Percentiles rank a stretch among this genome's conserved stretches.
Evolutionary conservation across 2,888 invertebrate species (phyloP).

Genomic region (Neoitamus cyanurus): DNA sequence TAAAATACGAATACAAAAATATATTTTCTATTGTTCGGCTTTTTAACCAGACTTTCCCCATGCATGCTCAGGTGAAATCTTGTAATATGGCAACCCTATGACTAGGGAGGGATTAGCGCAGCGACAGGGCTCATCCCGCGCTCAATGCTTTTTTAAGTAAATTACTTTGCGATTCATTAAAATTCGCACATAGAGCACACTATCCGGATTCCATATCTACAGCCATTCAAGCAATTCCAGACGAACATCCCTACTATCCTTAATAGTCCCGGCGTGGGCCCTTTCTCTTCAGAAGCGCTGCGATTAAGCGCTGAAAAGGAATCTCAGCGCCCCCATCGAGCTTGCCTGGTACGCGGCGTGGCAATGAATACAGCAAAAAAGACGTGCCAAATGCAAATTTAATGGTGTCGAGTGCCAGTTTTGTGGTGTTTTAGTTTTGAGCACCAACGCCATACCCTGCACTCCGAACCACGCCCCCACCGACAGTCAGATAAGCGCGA

Average conservation of each 20-base stretch:
- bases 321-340: not conserved
- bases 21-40: too few species aligned
- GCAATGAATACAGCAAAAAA: slow-evolving; percentile 24
- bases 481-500: not conserved
- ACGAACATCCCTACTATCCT: not conserved
- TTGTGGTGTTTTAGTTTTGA: slow-evolving; percentile 2
- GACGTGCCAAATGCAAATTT: slow-evolving; percentile 42
- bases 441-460: not conserved
- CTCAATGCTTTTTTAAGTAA: slow-evolving; percentile 4
- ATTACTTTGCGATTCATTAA: slow-evolving; percentile 34
- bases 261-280: not conserved
- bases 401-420: slow-evolving; percentile 8
- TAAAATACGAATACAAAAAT: too few species aligned
- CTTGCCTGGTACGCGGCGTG: not conserved
- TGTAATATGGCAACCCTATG: not conserved
- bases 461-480: not conserved
- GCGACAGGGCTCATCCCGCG: not conserved
- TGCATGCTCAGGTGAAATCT: too few species aligned
- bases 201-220: not conserved
- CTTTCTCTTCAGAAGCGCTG: not conserved
- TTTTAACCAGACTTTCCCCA: too few species aligned
- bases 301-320: slow-evolving; percentile 29
- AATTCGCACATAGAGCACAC: not conserved
- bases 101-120: not conserved
- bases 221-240: not conserved